These are phyloP conservation scores for Tragopan temminckii DNA, from an alignment of 2,797 vertebrate species.

Conservation along the genomic window DNA sequence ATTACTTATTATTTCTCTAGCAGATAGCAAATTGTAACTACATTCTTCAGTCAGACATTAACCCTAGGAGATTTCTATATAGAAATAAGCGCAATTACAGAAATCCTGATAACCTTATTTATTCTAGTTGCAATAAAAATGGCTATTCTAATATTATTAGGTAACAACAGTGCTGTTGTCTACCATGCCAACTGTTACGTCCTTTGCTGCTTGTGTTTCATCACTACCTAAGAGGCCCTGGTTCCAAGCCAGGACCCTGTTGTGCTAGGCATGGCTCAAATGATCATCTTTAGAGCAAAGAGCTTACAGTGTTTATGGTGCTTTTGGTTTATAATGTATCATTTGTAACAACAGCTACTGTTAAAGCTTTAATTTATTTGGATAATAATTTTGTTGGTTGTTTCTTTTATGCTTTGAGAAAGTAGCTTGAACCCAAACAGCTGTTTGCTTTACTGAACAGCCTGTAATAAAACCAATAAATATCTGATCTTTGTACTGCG, in stretches of 20 bases:
- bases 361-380: neutral
- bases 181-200: neutral
- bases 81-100: neutral
- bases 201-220: conserved; percentile 1
- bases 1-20: neutral
- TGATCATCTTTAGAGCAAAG: neutral
- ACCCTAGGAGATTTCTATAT: neutral
- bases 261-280: neutral
- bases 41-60: neutral
- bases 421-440: neutral
- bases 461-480: neutral
- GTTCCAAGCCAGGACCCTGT: neutral
- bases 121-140: conserved; percentile 29
- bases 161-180: neutral
- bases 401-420: neutral
- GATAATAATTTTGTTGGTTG: neutral
- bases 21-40: neutral
- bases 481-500: neutral
- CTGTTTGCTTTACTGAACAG: neutral
- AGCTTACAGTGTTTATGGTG: neutral
- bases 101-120: neutral
- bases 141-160: neutral
- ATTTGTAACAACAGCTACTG: neutral
- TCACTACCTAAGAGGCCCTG: neutral
- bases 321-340: neutral